Base-by-base conservation (phyloP, 2,888 invertebrate species). In the Empis stercorea region DNA sequence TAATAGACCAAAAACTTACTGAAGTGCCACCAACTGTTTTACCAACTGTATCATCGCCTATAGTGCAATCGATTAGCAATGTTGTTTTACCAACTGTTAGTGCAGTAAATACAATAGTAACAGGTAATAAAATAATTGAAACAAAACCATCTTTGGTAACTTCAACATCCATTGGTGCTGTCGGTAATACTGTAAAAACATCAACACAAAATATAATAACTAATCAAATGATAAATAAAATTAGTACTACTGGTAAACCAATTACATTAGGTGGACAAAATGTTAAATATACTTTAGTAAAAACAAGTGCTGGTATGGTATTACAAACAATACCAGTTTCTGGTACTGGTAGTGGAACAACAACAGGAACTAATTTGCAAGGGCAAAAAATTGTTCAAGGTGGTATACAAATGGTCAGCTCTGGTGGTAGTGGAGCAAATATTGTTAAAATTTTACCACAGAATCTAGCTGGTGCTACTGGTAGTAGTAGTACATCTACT, bases 231-330 rank as follows among this genome's bases (percentile, higher is more conserved):
- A 4, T 17, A 17, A 23, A 13, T 27, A 14, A 14, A 10, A 40
- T 23, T 14, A 5, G 4, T n/a, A 40, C 23, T 7, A 14, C 40
- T 27, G 27, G 23, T 20, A 40, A 40, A 40, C 40, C 40, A 14
- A 27, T 40, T 13, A 23, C 23, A 27, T 16, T 34, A 3, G 17
- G 17, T 32, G 43, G 43, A 4, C 43, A 30, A 43, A 43, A 40
- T 40, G 40, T 43, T n/a, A 34, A 32, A 43, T 40, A 40, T n/a
- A 30, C 30, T 16, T 30, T 43, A 17, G 30, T 43, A 17, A 43
- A 43, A 15, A 39, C 39, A 10, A 39, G 39, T 16, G n/a, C 43
- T n/a, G 43, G 43, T 9, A 43, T 43, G 34, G 30, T 34, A n/a
- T 30, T 43, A 16, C 30, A 43, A 43, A 30, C 32, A 4, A 23